Evolutionary conservation across 1,140 invertebrate genomes (phyloP).

Genomic region (Ips nitidus): DNA sequence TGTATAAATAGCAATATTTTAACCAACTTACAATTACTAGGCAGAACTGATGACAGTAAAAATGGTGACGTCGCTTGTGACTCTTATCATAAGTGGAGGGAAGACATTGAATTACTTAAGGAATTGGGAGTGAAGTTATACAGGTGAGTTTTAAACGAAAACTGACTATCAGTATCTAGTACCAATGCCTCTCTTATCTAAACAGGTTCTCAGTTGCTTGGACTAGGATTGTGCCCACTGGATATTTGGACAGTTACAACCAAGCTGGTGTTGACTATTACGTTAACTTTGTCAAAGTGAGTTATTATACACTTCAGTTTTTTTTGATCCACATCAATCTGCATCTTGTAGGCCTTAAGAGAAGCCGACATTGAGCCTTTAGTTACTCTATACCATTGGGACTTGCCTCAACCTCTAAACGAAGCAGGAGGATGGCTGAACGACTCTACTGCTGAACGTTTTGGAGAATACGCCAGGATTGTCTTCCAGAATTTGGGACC

Average conservation of each 20-base stretch:
- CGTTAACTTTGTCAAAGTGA: conserved; percentile 50
- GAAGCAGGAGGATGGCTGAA: conserved; percentile 49
- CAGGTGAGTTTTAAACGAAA: no score
- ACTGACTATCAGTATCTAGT: no score
- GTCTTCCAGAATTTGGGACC: conserved; percentile 40
- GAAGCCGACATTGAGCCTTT: conserved; percentile 18
- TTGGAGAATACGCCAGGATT: conserved; percentile 48
- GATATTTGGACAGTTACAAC: conserved; percentile 24
- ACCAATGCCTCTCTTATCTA: background rate
- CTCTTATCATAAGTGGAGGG: no score
- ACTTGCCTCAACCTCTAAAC: conserved; percentile 48
- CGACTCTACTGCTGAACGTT: conserved; percentile 44
- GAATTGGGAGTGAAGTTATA: no score
- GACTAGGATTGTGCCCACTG: conserved; percentile 51
- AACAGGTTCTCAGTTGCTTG: conserved; percentile 63
- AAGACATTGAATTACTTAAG: no score
- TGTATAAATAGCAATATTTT: no score
- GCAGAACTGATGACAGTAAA: no score
- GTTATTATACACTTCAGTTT: background rate
- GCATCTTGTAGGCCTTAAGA: conserved; percentile 4
- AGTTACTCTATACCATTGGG: conserved; percentile 56
- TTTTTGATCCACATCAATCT: background rate
- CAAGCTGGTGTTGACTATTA: conserved; percentile 56
- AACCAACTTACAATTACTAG: no score
- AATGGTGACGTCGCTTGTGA: no score